phyloP scores from a whole-genome alignment of 2,113 vertebrate genomes.

The Crypturellus undulatus region DNA sequence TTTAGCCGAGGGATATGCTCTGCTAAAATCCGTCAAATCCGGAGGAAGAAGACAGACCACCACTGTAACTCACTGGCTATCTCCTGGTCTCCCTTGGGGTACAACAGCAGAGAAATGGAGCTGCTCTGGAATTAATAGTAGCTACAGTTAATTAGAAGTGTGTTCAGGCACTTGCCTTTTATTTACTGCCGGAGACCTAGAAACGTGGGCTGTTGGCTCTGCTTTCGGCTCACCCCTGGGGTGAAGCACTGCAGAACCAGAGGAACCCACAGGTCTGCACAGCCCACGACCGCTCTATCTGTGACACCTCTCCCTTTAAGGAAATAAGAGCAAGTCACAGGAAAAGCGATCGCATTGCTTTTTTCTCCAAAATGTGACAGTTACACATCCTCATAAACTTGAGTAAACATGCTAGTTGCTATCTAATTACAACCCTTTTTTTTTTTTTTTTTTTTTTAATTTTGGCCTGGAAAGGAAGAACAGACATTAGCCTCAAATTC shows the following conservation, averaged over 20 bases:
- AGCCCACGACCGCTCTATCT: accelerated
- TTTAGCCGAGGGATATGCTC: neutral
- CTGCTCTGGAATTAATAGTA: neutral
- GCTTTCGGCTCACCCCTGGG: neutral
- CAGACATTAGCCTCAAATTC: neutral
- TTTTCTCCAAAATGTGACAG: neutral
- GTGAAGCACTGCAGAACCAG: neutral
- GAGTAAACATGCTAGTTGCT: neutral
- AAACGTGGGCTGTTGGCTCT: accelerated
- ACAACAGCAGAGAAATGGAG: accelerated
- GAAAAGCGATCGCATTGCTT: neutral
- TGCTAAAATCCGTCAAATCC: neutral
- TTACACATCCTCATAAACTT: neutral
- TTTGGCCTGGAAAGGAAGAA: neutral
- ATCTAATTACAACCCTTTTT: neutral
- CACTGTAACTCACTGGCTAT: neutral
- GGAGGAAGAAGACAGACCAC: neutral
- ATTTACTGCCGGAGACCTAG: neutral
- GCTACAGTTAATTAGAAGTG: accelerated
- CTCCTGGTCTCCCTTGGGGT: neutral
- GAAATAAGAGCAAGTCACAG: neutral
- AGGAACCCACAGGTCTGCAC: neutral
- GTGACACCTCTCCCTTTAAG: neutral
- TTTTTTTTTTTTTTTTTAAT: neutral
- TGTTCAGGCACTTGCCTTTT: neutral